These are phyloP conservation scores for Tamandua tetradactyla DNA, from an alignment of 2,797 vertebrate species.

Conservation along the genomic window DNA sequence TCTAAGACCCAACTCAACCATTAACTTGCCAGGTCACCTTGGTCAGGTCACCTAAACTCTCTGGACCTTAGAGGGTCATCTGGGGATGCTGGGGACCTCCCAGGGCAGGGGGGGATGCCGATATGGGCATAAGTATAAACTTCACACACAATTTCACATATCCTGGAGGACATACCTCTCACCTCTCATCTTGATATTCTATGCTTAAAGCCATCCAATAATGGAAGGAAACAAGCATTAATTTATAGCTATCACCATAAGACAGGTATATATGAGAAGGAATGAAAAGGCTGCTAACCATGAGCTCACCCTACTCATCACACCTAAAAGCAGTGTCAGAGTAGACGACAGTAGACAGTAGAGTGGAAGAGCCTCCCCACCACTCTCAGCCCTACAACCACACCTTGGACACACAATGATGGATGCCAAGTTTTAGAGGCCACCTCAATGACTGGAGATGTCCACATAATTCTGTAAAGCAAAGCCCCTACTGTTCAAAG, in stretches of 20 bases:
- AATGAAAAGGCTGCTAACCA: background rate
- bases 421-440: background rate
- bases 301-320: background rate
- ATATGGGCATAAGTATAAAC: background rate
- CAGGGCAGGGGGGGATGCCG: background rate
- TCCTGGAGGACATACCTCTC: background rate
- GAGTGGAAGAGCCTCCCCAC: too few species aligned
- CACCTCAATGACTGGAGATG: background rate
- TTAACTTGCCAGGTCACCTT: background rate
- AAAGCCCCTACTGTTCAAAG: constrained; percentile 23
- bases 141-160: background rate
- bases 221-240: constrained; percentile 26
- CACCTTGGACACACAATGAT: background rate
- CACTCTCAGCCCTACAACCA: too few species aligned
- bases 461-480: background rate
- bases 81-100: background rate
- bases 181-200: constrained; percentile 26
- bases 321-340: background rate
- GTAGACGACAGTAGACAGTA: background rate
- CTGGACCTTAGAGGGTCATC: background rate
- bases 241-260: background rate
- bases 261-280: background rate
- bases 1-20: background rate
- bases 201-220: background rate
- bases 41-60: background rate